These are phyloP conservation scores for Limanda limanda DNA, from an alignment of 2,113 vertebrate species.

Conservation along the genomic window DNA sequence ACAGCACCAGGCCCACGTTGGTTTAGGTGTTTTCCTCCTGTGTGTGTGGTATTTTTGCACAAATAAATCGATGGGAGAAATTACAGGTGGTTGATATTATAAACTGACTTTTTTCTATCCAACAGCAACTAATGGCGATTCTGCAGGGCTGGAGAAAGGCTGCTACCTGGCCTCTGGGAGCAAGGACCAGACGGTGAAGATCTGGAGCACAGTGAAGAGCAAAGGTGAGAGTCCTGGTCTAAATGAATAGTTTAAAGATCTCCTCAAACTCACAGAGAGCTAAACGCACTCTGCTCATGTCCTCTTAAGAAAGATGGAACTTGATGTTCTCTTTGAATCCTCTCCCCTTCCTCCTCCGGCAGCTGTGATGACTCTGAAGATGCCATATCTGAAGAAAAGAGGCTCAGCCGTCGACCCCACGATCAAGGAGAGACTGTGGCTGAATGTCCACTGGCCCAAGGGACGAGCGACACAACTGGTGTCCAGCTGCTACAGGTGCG, in stretches of 20 bases:
- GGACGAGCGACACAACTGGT: conserved; percentile 84
- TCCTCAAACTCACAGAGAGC: no score
- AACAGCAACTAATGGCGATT: conserved; percentile 72
- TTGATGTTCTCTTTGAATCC: background rate
- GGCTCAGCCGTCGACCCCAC: conserved; percentile 85
- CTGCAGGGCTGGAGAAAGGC: conserved; percentile 69
- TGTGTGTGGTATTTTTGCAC: background rate
- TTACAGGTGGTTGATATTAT: background rate
- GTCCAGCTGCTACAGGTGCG: conserved; percentile 91
- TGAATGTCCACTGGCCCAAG: conserved; percentile 90
- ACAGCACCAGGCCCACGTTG: background rate
- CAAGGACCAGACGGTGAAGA: conserved; percentile 94
- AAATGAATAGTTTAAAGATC: no score
- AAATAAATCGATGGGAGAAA: background rate
- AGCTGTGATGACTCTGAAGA: conserved; percentile 90
- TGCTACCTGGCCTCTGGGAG: conserved; percentile 94
- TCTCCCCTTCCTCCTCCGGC: rapidly evolving
- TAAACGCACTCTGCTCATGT: no score
- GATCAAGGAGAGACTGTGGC: conserved; percentile 95
- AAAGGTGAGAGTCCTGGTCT: conserved; percentile 81
- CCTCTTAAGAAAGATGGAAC: no score
- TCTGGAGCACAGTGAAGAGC: conserved; percentile 91
- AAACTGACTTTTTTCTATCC: conserved; percentile 7
- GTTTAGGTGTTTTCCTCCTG: background rate
- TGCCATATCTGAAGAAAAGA: conserved; percentile 92